phyloP scores from a whole-genome alignment of 2,797 vertebrate genomes.

The Lepus townsendii region DNA sequence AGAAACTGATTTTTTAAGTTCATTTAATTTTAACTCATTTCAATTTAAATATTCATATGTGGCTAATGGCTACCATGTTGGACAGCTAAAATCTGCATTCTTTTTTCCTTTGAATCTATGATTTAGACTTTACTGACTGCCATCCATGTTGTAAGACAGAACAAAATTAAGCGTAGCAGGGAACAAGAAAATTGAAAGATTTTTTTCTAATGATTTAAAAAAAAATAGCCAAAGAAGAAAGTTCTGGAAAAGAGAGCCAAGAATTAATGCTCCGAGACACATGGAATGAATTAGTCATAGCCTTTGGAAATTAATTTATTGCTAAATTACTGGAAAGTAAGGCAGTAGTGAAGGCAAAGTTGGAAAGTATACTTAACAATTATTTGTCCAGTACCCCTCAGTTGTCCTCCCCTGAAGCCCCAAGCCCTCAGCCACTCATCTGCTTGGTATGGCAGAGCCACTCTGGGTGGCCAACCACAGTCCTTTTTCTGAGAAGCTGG shows the following conservation, averaged over 20 bases:
- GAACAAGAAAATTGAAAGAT: not conserved
- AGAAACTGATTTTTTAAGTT: not conserved
- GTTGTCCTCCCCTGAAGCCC: not conserved
- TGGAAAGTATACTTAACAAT: not conserved
- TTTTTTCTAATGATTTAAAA: not conserved
- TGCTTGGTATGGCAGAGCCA: too few species aligned
- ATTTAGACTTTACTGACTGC: not conserved
- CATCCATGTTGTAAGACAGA: not conserved
- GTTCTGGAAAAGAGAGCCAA: not conserved
- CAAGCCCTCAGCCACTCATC: not conserved
- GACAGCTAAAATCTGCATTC: not conserved
- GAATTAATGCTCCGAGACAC: not conserved
- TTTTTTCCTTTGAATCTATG: not conserved
- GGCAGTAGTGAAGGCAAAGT: not conserved
- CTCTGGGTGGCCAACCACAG: not conserved
- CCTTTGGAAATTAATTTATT: slow-evolving; percentile 61
- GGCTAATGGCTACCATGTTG: not conserved
- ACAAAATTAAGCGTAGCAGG: not conserved
- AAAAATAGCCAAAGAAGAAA: not conserved
- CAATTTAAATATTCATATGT: not conserved
- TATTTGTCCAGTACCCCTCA: not conserved
- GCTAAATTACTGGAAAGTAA: slow-evolving; percentile 56
- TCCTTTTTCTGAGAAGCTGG: not conserved
- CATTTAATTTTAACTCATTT: slow-evolving; percentile 29
- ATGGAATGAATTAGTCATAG: slow-evolving; percentile 22